Conservation (phyloP, 2,888 invertebrate genomes). For the Odontocolon sp. region DNA sequence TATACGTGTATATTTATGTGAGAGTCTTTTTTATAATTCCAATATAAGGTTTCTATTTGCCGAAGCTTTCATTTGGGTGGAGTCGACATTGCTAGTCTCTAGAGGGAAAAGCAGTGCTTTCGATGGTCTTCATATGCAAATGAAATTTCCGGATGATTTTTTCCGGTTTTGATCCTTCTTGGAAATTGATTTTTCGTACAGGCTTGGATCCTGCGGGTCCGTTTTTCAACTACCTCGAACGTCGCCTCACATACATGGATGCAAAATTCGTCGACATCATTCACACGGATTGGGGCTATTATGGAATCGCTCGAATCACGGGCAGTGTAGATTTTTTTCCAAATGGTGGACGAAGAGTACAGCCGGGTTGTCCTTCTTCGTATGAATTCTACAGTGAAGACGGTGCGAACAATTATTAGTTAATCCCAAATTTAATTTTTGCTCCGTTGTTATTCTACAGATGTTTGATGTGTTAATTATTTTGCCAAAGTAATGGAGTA, state of each 20-base stretch:
- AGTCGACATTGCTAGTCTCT: neutral
- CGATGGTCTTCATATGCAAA: neutral
- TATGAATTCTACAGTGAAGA: constrained; percentile 68
- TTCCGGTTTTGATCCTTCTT: neutral
- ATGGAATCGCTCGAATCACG: constrained; percentile 74
- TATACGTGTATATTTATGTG: too few species aligned
- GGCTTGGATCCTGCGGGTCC: constrained; percentile 82
- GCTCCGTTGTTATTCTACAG: neutral
- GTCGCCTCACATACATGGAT: constrained; percentile 73
- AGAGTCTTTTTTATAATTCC: too few species aligned
- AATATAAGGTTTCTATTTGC: too few species aligned
- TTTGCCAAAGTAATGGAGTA: neutral
- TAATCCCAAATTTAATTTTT: neutral
- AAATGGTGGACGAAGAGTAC: constrained; percentile 81
- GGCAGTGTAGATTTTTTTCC: constrained; percentile 82
- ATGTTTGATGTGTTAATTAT: neutral
- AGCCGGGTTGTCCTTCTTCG: constrained; percentile 80
- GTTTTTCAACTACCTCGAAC: constrained; percentile 78
- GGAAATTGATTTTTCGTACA: constrained; percentile 61
- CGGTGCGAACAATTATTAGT: constrained; percentile 68
- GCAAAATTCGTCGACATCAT: constrained; percentile 82
- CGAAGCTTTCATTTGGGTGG: neutral
- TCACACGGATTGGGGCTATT: constrained; percentile 82
- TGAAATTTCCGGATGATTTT: neutral
- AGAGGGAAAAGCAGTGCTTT: neutral